Evolutionary conservation across 2,113 vertebrate genomes (phyloP).

Genomic region (Hirundichthys speculiger): DNA sequence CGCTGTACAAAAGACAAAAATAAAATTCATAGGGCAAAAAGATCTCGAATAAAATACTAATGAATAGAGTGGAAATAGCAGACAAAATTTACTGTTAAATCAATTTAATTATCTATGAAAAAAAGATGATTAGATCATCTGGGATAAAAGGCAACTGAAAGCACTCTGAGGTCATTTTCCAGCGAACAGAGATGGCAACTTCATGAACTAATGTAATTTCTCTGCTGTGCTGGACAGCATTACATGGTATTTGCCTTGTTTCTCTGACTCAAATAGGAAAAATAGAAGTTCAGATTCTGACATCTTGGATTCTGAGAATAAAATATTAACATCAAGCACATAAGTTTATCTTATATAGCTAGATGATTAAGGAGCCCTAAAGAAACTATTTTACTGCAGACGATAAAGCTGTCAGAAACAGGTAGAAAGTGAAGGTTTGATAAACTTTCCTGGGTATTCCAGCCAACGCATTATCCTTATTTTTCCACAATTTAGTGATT

Average conservation of each 20-base stretch:
- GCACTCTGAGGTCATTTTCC: not conserved
- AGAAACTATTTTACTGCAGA: slow-evolving; percentile 22
- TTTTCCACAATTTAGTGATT: too few relatives aligned
- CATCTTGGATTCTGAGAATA: slow-evolving; percentile 15
- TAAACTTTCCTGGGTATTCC: too few relatives aligned
- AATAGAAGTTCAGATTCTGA: slow-evolving; percentile 23
- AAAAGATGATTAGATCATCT: too few relatives aligned
- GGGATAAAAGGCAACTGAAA: not conserved
- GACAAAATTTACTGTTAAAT: too few relatives aligned
- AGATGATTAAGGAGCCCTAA: not conserved
- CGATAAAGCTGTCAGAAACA: slow-evolving; percentile 15
- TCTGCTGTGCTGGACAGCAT: slow-evolving; percentile 1
- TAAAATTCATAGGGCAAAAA: not conserved
- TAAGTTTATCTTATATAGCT: slow-evolving; percentile 3
- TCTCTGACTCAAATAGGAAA: slow-evolving; percentile 19
- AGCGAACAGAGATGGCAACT: slow-evolving; percentile 4
- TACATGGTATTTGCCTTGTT: slow-evolving; percentile 17
- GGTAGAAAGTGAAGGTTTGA: not conserved
- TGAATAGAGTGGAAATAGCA: too few relatives aligned
- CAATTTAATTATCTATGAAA: too few relatives aligned
- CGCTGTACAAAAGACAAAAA: not conserved
- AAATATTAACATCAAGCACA: slow-evolving; percentile 5
- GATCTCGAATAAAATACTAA: too few relatives aligned
- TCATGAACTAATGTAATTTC: slow-evolving; percentile 16
- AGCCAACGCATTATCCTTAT: too few relatives aligned